A percentile compares a stretch with the other conserved stretches of the same genome.
Evolutionary conservation across 2,888 invertebrate genomes (phyloP).

Genomic region (Anthophora plumipes): DNA sequence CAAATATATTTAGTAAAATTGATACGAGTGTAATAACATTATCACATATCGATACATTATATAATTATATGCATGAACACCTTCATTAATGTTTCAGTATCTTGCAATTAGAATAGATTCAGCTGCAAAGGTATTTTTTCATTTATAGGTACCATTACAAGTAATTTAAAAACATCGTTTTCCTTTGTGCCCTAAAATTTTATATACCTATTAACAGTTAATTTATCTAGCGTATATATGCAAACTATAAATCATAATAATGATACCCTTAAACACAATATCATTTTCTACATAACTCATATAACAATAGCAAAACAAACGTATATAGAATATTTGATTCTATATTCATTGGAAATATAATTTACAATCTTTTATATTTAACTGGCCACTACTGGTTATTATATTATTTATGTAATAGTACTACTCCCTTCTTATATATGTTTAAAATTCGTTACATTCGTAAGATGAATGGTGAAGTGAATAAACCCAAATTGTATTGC

Average conservation of each 20-base stretch:
- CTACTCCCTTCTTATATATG: constrained; percentile 16
- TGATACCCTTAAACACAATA: constrained; percentile 13
- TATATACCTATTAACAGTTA: constrained; percentile 13
- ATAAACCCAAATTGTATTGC: constrained; percentile 16
- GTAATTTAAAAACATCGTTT: constrained; percentile 12
- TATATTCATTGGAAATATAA: constrained; percentile 7
- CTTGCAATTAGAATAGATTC: constrained; percentile 46
- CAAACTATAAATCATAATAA: background rate
- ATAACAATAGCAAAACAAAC: constrained; percentile 28
- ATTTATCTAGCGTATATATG: background rate
- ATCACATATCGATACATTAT: constrained; percentile 54
- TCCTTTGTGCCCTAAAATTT: background rate
- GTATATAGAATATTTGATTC: constrained; percentile 22
- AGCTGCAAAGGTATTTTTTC: constrained; percentile 19
- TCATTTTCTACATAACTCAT: background rate
- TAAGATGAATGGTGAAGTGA: constrained; percentile 8
- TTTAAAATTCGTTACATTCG: constrained; percentile 30
- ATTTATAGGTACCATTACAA: constrained; percentile 13
- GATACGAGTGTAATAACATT: constrained; percentile 50
- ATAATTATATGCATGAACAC: constrained; percentile 66
- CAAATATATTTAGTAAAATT: constrained; percentile 43
- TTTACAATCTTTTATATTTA: constrained; percentile 22
- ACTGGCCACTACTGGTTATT: constrained; percentile 40
- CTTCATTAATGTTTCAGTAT: constrained; percentile 51
- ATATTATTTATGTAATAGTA: constrained; percentile 31